phyloP scores from a whole-genome alignment of 37 sponge, comb jelly and placozoan species.

The Amphimedon queenslandica region DNA sequence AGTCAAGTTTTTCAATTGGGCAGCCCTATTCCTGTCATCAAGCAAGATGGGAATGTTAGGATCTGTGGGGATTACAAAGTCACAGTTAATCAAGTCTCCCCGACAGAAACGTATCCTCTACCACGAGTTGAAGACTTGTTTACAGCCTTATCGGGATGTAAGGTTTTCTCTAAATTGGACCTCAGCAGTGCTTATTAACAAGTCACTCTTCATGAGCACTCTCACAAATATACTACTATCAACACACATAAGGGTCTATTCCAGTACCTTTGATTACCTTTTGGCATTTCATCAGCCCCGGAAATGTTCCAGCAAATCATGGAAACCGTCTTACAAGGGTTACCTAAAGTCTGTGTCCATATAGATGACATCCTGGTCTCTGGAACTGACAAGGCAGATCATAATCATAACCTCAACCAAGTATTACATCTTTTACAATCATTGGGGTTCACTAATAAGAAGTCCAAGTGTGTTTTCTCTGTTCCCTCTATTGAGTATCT shows the following conservation, averaged over 20 bases:
- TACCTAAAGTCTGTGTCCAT: not conserved
- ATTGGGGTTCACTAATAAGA: no score
- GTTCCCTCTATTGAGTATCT: no score
- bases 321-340: constrained; percentile 3
- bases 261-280: constrained; percentile 6
- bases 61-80: constrained; percentile 50
- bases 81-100: constrained; percentile 27
- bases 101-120: constrained; percentile 33
- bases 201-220: constrained; percentile 1
- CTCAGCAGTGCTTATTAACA: constrained; percentile 24
- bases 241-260: constrained; percentile 15
- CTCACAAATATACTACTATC: constrained; percentile 8
- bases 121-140: constrained; percentile 46
- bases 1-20: constrained; percentile 36
- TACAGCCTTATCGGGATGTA: constrained; percentile 23
- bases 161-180: constrained; percentile 15
- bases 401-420: constrained; percentile 17
- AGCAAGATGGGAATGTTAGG: constrained; percentile 27
- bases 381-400: constrained; percentile 9
- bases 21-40: constrained; percentile 45
- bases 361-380: constrained; percentile 16
- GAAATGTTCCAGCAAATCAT: constrained; percentile 22
- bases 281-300: constrained; percentile 25
- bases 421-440: no score
- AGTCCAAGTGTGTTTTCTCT: no score